These are phyloP conservation scores for Tetramorium alpestre DNA, from an alignment of 1,140 invertebrate genomes.

Conservation along the genomic window DNA sequence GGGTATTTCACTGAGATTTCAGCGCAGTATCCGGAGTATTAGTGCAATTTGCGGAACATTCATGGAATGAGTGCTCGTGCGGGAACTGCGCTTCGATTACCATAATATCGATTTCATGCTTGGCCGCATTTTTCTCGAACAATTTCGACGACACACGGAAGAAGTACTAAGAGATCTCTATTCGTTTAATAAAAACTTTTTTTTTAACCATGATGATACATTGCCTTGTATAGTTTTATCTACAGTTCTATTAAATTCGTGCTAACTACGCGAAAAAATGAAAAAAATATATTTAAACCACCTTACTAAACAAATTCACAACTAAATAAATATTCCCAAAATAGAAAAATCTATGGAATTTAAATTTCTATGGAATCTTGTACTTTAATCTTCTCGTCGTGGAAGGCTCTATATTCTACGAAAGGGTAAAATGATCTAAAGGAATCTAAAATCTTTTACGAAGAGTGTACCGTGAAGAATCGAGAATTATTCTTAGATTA, in stretches of 20 bases:
- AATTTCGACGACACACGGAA: not conserved
- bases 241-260: not conserved
- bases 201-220: not conserved
- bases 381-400: not conserved
- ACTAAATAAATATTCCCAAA: not conserved
- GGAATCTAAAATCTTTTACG: constrained; percentile 16
- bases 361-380: not conserved
- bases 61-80: not conserved
- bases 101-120: constrained; percentile 28
- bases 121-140: constrained; percentile 18
- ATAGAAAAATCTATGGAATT: not conserved
- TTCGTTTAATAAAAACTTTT: not conserved
- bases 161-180: not conserved
- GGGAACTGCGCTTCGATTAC: constrained; percentile 23
- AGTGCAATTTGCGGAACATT: constrained; percentile 23
- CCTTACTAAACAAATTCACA: not conserved
- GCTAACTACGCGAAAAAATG: not conserved
- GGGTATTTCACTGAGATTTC: constrained; percentile 3
- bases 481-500: constrained; percentile 52
- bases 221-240: not conserved
- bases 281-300: not conserved
- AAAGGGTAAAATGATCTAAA: constrained; percentile 1
- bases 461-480: constrained; percentile 34
- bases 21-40: constrained; percentile 31
- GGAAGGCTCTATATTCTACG: not conserved